These are phyloP conservation scores for Andrena cerasifolii DNA, from an alignment of 1,140 invertebrate genomes.

Conservation along the genomic window DNA sequence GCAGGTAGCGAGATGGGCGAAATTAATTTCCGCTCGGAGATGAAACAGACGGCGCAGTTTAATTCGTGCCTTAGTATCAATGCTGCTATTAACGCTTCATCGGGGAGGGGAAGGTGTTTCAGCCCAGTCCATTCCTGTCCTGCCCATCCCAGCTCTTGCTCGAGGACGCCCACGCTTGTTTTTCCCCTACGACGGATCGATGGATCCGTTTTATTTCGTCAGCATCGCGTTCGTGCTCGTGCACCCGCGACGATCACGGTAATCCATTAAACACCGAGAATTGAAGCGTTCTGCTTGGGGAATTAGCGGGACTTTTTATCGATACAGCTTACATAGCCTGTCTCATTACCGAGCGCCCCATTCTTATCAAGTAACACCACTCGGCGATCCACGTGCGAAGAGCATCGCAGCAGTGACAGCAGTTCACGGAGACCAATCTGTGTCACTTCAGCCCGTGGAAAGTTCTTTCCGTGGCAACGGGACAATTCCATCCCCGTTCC, in stretches of 20 bases:
- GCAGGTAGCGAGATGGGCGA: constrained; percentile 60
- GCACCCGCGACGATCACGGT: too few relatives aligned
- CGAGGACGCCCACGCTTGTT: not conserved
- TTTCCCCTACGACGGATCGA: not conserved
- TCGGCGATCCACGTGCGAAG: too few relatives aligned
- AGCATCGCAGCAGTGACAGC: too few relatives aligned
- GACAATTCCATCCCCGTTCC: not conserved
- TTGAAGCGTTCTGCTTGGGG: too few relatives aligned
- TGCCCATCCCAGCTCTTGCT: constrained; percentile 2
- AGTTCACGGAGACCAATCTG: too few relatives aligned
- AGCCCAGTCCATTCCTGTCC: constrained; percentile 38
- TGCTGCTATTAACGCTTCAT: constrained; percentile 65
- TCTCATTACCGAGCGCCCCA: too few relatives aligned
- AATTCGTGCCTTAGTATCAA: constrained; percentile 63
- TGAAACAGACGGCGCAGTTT: constrained; percentile 63
- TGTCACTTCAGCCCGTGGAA: not conserved
- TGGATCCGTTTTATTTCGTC: not conserved
- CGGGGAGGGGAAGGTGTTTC: constrained; percentile 42
- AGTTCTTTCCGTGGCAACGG: not conserved
- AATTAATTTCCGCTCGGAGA: constrained; percentile 67
- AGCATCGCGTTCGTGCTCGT: too few relatives aligned
- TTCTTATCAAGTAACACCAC: too few relatives aligned
- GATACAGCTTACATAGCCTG: too few relatives aligned
- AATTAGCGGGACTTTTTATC: too few relatives aligned
- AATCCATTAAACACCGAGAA: too few relatives aligned